Evolutionary conservation across 1,140 invertebrate species (phyloP), one percentile per base, ranked within the genome.

Genomic region (Zeugodacus cucurbitae): DNA sequence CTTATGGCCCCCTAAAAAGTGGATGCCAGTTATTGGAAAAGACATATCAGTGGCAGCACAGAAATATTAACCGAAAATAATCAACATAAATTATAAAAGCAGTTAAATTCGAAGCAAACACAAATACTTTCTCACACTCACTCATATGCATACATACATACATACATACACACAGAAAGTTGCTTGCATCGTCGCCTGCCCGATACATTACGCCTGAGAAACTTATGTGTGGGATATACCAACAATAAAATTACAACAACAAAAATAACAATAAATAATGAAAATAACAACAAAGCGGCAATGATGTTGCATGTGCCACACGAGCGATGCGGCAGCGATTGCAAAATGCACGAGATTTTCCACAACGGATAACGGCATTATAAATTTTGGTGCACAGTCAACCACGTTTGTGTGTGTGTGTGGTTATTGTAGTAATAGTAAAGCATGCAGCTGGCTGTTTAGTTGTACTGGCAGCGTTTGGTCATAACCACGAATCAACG

Each of bases 401-500:
- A 8, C 8, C 8, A 32, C n/a, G n/a, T 37, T 1, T n/a, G 11
- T 44, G n/a, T 48, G n/a, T 17, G 3, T 44, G 22, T 26, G 41
- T 26, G 74, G n/a, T n/a, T n/a, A n/a, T n/a, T 26, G 58, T 26
- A 3, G n/a, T n/a, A n/a, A n/a, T 10, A 62, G n/a, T 62, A 26
- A n/a, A 26, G n/a, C 22, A 0, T 62, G 22, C n/a, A 62, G 26
- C 5, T 58, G n/a, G 58, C n/a, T 26, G 58, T 54, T 54, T 54
- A 7, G 48, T 54, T 54, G 48, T 54, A n/a, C 41, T 34, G 41
- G 41, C 41, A 48, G 41, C 58, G 48, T 54, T 54, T 82, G n/a
- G 41, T 22, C 74, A 82, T 48, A 82, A 82, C 74, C 41, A 82
- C 74, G 74, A 82, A 82, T 82, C 41, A 82, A 82, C 74, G 74